A percentile compares a stretch with the other conserved stretches of the same genome.
Conservation (phyloP, 2,797 vertebrate species). For the Gephyroberyx darwinii region DNA sequence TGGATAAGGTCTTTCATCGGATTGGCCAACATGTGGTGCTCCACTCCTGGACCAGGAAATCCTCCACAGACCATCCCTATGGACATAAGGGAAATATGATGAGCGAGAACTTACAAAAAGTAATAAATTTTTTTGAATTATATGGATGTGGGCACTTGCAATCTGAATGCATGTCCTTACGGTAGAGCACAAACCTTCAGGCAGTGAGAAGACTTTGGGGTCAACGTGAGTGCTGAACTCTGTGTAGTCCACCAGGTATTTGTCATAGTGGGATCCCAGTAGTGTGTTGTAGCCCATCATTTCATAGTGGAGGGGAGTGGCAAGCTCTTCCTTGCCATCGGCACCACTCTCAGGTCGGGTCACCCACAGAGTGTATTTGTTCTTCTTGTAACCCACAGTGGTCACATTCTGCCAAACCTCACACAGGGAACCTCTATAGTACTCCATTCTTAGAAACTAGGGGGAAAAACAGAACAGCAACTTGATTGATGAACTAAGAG, state of each 20-base stretch:
- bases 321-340: slow-evolving; percentile 43
- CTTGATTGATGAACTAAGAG: not conserved
- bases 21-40: slow-evolving; percentile 84
- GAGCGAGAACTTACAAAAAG: not conserved
- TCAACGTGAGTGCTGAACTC: slow-evolving; percentile 77
- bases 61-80: slow-evolving; percentile 80
- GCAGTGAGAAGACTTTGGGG: slow-evolving; percentile 73
- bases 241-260: slow-evolving; percentile 83
- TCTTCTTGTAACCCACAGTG: slow-evolving; percentile 80
- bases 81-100: not conserved
- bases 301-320: slow-evolving; percentile 82
- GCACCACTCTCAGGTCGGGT: slow-evolving; percentile 68
- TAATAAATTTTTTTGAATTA: not conserved
- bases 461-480: not conserved
- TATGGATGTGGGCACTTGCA: too few relatives aligned
- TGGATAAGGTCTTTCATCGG: slow-evolving; percentile 87
- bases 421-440: slow-evolving; percentile 78
- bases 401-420: slow-evolving; percentile 86
- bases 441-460: slow-evolving; percentile 84
- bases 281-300: slow-evolving; percentile 87
- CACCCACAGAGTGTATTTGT: slow-evolving; percentile 86
- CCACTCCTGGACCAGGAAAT: slow-evolving; percentile 80
- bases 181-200: slow-evolving; percentile 71
- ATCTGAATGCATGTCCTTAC: too few relatives aligned
- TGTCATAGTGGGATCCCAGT: slow-evolving; percentile 87